Evolutionary conservation across 92 coral and sea anemone genomes (phyloP), one percentile per base, ranked within the genome.

Genomic region (Desmophyllum pertusum): DNA sequence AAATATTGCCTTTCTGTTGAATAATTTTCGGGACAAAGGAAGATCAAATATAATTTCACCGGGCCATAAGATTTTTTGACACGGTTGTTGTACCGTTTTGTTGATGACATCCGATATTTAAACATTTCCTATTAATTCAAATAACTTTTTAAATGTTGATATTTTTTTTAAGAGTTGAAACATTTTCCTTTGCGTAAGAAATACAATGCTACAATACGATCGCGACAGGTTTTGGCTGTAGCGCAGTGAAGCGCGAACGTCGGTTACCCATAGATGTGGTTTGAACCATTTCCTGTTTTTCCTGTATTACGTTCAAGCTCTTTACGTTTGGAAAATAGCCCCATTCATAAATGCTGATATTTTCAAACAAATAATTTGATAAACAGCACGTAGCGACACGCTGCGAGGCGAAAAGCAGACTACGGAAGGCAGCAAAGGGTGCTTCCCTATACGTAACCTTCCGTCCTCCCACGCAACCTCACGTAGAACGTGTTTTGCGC

Each of bases 201-300:
- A 52, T 51, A 7, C 48, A 42, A 45, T 72, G 55, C 15, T 4
- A 5, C 29, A 10, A 14, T 43, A 25, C 33, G 63, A 33, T 40
- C 14, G 57, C 27, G 25, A 13, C n/a, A 36, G 35, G 19, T 10
- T 75, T 76, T 18, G 46, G 66, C 19, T 55, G 36, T 29, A 9
- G 65, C 41, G 46, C 69, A 71, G 14, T 31, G 29, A 10, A 79
- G 73, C 75, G 31, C 25, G 62, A 23, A 6, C 4, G 13, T 67
- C 70, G 79, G 85, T 41, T n/a, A 21, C n/a, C 51, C 43, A 72
- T 29, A 53, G 86, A 72, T 82, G 78, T 82, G 79, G 86, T 41
- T 72, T 57, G 46, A 18, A 30, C 23, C n/a, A 57, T 73, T 82
- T 82, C 86, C 86, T 82, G 86, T 82, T 40, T 8, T 61, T 33